phyloP scores from a whole-genome alignment of 2,797 vertebrate species.

The Rachycentron canadum region DNA sequence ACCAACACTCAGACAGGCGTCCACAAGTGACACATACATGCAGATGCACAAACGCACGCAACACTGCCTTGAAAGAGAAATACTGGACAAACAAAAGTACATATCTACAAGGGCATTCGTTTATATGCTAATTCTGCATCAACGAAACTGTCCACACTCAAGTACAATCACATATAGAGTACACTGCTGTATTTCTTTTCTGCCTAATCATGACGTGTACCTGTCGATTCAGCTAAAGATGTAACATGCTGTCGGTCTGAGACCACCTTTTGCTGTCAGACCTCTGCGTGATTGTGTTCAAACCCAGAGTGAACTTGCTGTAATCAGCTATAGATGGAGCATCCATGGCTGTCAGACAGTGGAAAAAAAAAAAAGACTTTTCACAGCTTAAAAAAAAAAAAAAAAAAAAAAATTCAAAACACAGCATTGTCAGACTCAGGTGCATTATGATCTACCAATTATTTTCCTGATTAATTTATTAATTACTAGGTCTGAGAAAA shows the following conservation, averaged over 20 bases:
- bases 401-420: too few relatives aligned
- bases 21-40: slow-evolving; percentile 19
- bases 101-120: too few relatives aligned
- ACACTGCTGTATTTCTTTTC: neutral
- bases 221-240: slow-evolving; percentile 20
- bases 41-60: neutral
- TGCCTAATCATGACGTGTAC: neutral
- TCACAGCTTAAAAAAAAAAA: neutral
- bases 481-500: neutral
- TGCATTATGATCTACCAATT: neutral
- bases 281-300: neutral
- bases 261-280: too few relatives aligned
- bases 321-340: neutral
- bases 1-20: slow-evolving; percentile 31
- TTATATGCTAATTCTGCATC: neutral
- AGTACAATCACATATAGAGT: too few relatives aligned
- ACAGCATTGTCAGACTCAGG: neutral
- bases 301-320: neutral
- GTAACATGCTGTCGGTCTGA: neutral
- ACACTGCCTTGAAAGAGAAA: neutral
- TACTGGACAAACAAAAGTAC: neutral
- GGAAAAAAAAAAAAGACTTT: neutral
- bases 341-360: neutral
- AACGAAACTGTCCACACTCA: neutral
- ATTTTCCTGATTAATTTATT: neutral